Percentiles rank a stretch among this genome's conserved stretches.
phyloP scores from a whole-genome alignment of 2,888 invertebrate species.

The Notodonta dromedarius region DNA sequence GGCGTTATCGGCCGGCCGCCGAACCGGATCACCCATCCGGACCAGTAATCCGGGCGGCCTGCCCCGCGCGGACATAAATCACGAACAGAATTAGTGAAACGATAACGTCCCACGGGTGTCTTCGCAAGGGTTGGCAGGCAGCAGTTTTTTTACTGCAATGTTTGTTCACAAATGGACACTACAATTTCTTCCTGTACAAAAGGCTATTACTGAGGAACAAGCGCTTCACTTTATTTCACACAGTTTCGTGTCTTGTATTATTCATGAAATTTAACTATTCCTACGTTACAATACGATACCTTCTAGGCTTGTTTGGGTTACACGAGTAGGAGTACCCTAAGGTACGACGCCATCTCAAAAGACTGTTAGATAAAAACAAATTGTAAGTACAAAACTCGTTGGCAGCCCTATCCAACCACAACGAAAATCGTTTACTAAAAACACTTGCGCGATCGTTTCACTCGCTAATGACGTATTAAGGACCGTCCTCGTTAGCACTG shows the following conservation, averaged over 20 bases:
- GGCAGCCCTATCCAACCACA: constrained; percentile 44
- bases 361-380: not conserved
- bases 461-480: constrained; percentile 63
- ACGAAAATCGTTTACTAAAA: constrained; percentile 50
- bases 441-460: constrained; percentile 47
- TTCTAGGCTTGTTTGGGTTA: too few species aligned
- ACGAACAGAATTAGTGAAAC: constrained; percentile 43
- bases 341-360: too few species aligned
- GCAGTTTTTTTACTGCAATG: constrained; percentile 5
- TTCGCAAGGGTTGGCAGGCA: constrained; percentile 19
- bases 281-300: too few species aligned
- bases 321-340: too few species aligned
- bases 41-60: constrained; percentile 35
- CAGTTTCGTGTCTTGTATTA: too few species aligned
- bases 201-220: too few species aligned
- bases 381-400: not conserved
- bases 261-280: too few species aligned
- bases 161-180: not conserved
- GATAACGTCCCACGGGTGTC: constrained; percentile 35
- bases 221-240: too few species aligned
- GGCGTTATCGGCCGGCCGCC: constrained; percentile 44
- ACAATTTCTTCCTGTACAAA: too few species aligned
- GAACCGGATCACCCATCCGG: constrained; percentile 38
- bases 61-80: constrained; percentile 43
- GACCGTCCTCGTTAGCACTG: constrained; percentile 28